Base-by-base conservation (phyloP, 2,888 invertebrate species). In the Rhamnusium bicolor region DNA sequence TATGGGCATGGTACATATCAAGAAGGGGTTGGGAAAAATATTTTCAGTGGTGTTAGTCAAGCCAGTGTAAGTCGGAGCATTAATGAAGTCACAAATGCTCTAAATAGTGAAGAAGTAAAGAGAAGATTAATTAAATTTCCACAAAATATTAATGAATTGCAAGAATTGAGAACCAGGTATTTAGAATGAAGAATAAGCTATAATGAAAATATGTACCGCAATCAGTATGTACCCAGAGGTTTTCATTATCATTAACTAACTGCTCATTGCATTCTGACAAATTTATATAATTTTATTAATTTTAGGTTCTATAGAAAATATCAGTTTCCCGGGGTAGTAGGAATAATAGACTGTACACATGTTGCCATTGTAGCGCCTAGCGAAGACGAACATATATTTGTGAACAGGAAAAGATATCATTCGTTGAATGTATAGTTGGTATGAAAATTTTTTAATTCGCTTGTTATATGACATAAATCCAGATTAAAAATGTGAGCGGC, bases 331-430 rank as follows among this genome's bases (percentile, higher is more conserved):
- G 69, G 60, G n/a, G 47, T 58, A 18, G 29, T 60, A 16, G 49
- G 69, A 7, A 32, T 16, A 6, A 49, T 65, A 3, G 62, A 63
- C 18, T 62, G 53, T 46, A 70, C 70, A 14, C 63, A 70, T 65
- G 19, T 63, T 51, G 54, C 53, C 27, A 70, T 70, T 51, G n/a
- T 46, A 60, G 60, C 60, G 4, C 69, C 69, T 18, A 14, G 8
- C 12, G 27, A 58, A 53, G 58, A 69, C 16, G 58, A 56, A 3
- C 58, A 58, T 40, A 24, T 54, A 19, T 66, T 19, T 54, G n/a
- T 74, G 10, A n/a, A 70, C 51, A 21, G 74, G n/a, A 74, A 74
- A 16, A 67, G 71, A 49, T 71, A 61, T 19, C 68, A 74, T 18
- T 74, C 74, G 5, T 24, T 29, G 49, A 74, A 74, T 71, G 60